Evolutionary conservation across 1,140 invertebrate species (phyloP), one percentile per base, ranked within the genome.

Genomic region (Coboldia fuscipes): DNA sequence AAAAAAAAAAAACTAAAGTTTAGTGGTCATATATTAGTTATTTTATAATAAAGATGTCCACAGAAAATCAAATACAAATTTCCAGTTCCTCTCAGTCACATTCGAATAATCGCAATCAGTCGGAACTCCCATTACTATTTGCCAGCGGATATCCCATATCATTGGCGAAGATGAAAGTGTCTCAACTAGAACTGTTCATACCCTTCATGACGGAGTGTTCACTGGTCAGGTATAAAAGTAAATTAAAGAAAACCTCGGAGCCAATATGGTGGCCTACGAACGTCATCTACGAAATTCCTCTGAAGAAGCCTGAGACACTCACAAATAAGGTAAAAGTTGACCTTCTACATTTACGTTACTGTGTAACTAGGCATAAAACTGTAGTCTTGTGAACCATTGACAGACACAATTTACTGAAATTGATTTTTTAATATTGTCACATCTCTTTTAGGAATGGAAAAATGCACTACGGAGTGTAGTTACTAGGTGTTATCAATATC

Each of bases 131-230:
- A 40, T 59, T 76, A 37, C 48, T 75, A 32, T 75, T 75, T 45
- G 66, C 68, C 28, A 67, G 69, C 47, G 72, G 72, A 36, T 69
- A 71, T 52, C 72, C 72, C 27, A 72, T 64, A 33, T 70, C 69
- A 13, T 50, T 76, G 34, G 62, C 68, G 34, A 66, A 66, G 45
- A 72, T 74, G 30, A 62, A 60, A 19, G 48, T 66, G 43, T 46
- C 45, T 20, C 65, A 75, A 43, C 45, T 76, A 39, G 71, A 75
- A 56, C 64, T 62, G 34, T 76, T 76, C 46, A 68, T 76, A 45
- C 66, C 69, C 36, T 76, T 76, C 45, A 72, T 76, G 69, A 68
- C 75, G 33, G 68, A 72, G 45, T 76, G 72, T 59, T 76, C 72
- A 21, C 63, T 68, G 54, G 70, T 16, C 65, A 72, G 40, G 66